These are phyloP conservation scores for Nephrotoma appendiculata DNA, from an alignment of 2,888 invertebrate species.

Conservation along the genomic window DNA sequence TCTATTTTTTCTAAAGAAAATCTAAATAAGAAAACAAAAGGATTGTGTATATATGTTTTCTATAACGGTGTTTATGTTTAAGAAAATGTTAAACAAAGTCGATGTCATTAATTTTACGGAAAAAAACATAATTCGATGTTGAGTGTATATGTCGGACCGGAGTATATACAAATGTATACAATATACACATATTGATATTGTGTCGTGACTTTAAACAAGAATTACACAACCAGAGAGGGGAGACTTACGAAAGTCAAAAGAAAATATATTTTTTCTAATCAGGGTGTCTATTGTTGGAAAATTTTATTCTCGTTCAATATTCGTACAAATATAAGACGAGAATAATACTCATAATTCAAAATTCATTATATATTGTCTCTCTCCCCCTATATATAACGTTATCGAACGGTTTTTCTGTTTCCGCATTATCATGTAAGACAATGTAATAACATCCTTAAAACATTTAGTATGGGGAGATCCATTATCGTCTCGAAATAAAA, in stretches of 20 bases:
- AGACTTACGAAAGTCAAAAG: neutral
- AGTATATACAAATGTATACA: neutral
- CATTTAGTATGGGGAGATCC: neutral
- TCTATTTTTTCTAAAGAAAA: constrained; percentile 1
- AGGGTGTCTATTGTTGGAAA: neutral
- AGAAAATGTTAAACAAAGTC: neutral
- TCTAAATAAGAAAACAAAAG: constrained; percentile 4
- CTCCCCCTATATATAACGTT: neutral
- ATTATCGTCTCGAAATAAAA: neutral
- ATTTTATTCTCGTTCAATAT: neutral
- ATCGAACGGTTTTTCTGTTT: neutral
- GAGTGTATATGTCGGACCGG: neutral
- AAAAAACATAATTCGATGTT: neutral
- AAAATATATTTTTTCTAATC: neutral
- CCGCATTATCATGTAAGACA: neutral
- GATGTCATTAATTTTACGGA: neutral
- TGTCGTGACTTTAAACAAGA: neutral
- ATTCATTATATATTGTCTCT: neutral
- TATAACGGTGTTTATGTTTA: neutral
- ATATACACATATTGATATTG: neutral
- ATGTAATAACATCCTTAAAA: neutral
- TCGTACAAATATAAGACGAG: neutral
- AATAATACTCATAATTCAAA: neutral
- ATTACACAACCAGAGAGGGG: neutral
- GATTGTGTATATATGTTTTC: neutral